A percentile compares a stretch with the other conserved stretches of the same genome.
phyloP scores from a whole-genome alignment of 92 coral and sea anemone species.

The Paramuricea clavata region DNA sequence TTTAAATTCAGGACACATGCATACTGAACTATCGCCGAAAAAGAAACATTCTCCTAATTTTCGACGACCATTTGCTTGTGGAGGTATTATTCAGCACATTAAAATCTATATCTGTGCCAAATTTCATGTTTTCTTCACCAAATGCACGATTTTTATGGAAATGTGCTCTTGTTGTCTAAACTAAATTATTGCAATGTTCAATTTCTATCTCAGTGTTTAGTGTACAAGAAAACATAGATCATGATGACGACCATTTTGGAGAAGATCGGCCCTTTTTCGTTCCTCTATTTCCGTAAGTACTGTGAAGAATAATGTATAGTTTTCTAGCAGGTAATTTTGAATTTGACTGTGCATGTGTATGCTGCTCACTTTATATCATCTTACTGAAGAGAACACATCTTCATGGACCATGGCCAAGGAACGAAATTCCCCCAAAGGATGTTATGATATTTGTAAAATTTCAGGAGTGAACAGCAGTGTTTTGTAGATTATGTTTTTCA shows the following conservation, averaged over 20 bases:
- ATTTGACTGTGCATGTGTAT: background rate
- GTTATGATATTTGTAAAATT: no score
- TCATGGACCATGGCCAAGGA: no score
- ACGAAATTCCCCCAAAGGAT: no score
- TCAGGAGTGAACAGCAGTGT: no score
- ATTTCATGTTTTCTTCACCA: no score
- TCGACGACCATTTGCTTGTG: slow-evolving; percentile 95
- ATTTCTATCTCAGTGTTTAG: slow-evolving; percentile 13
- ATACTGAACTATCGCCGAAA: slow-evolving; percentile 79
- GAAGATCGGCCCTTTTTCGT: slow-evolving; percentile 34
- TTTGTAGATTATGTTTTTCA: no score
- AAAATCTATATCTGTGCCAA: no score
- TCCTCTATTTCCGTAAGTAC: slow-evolving; percentile 37
- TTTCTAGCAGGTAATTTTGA: background rate
- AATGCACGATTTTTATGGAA: background rate
- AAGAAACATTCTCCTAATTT: slow-evolving; percentile 75
- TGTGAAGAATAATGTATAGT: background rate
- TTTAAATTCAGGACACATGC: slow-evolving; percentile 84
- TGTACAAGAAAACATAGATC: slow-evolving; percentile 21
- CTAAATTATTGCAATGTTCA: no score
- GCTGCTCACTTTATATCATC: no score
- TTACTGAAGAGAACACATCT: no score
- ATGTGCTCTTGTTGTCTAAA: no score
- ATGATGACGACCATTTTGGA: slow-evolving; percentile 28
- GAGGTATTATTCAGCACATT: slow-evolving; percentile 62